These are phyloP conservation scores for Andricus grossulariae DNA, from an alignment of 1,140 invertebrate genomes.

Conservation along the genomic window DNA sequence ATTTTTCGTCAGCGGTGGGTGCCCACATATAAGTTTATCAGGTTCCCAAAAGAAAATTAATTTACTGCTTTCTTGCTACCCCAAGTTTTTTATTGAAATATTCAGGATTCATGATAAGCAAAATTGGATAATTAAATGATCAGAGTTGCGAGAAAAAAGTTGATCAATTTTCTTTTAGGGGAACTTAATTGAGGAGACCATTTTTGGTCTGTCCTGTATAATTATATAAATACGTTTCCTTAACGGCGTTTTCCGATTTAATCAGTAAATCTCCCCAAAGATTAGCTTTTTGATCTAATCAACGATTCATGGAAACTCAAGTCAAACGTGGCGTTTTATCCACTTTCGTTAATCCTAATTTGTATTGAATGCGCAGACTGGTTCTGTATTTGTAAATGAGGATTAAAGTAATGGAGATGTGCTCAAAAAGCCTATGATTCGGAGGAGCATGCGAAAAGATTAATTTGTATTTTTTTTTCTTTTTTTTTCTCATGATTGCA, in stretches of 20 bases:
- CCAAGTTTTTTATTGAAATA: too few species aligned
- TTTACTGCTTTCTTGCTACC: background rate
- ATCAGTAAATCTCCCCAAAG: background rate
- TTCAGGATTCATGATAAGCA: too few species aligned
- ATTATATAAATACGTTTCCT: too few species aligned
- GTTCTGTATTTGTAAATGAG: background rate
- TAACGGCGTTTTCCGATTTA: background rate
- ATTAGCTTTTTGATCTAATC: background rate
- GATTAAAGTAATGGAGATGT: background rate
- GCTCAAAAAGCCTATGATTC: background rate
- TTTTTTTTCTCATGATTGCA: background rate
- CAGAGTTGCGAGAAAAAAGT: too few species aligned
- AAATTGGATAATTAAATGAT: too few species aligned
- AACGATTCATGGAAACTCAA: background rate
- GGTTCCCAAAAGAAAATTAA: background rate
- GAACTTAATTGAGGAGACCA: too few species aligned
- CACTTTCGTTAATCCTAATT: background rate
- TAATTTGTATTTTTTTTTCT: background rate
- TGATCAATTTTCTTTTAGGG: too few species aligned
- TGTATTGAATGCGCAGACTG: background rate
- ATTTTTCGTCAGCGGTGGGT: constrained; percentile 19
- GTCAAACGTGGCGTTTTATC: background rate
- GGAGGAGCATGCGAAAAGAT: background rate
- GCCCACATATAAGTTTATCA: background rate
- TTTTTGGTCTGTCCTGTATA: too few species aligned